These are phyloP conservation scores for Watsonalla cultraria DNA, from an alignment of 2,888 invertebrate species.

Conservation along the genomic window DNA sequence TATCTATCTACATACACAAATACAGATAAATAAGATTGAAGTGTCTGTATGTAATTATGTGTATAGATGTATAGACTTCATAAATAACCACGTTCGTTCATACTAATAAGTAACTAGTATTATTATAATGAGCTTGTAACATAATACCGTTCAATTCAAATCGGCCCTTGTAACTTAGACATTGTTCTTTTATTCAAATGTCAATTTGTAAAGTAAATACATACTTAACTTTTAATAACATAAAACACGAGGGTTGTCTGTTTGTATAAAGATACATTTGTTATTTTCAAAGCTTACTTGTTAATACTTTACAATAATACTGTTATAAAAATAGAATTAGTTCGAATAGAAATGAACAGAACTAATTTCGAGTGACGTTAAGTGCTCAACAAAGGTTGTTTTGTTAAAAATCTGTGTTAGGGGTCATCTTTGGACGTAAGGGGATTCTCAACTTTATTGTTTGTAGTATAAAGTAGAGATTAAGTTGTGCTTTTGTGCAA, in stretches of 20 bases:
- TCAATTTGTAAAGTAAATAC: not conserved
- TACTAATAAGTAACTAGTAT: too few relatives aligned
- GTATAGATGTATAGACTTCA: too few relatives aligned
- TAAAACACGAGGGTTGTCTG: not conserved
- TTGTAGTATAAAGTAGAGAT: slow-evolving; percentile 12
- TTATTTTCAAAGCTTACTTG: slow-evolving; percentile 7
- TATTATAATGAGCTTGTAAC: too few relatives aligned
- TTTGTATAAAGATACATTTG: not conserved
- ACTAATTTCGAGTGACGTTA: slow-evolving; percentile 55
- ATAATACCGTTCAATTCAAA: too few relatives aligned
- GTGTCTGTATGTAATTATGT: too few relatives aligned
- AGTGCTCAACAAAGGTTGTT: slow-evolving; percentile 57
- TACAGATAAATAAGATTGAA: too few relatives aligned
- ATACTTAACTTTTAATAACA: not conserved
- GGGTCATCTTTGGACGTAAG: slow-evolving; percentile 8
- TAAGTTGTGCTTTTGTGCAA: slow-evolving; percentile 15
- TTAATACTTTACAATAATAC: slow-evolving; percentile 39
- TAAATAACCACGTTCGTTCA: too few relatives aligned
- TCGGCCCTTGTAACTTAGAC: too few relatives aligned
- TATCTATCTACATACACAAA: too few relatives aligned
- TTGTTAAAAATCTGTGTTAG: slow-evolving; percentile 31
- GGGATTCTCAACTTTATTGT: slow-evolving; percentile 12
- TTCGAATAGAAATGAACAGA: slow-evolving; percentile 55
- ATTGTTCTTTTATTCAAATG: not conserved
- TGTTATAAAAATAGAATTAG: slow-evolving; percentile 63